phyloP scores from a whole-genome alignment of 1,140 invertebrate species.

The Ganaspis sp. region DNA sequence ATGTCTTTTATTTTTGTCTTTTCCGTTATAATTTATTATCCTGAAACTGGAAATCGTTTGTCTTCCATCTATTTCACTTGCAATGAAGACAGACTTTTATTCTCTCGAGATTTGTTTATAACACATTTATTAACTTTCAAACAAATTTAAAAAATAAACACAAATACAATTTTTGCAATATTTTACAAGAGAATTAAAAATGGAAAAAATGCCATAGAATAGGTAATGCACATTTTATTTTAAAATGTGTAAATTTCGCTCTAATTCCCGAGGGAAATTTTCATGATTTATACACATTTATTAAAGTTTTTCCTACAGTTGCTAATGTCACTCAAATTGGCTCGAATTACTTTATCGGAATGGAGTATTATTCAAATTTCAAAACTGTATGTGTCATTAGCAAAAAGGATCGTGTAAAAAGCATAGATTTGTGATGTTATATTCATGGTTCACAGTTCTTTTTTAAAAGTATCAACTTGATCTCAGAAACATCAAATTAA shows the following conservation, averaged over 20 bases:
- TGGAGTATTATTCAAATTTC: no score
- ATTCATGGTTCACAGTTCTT: no score
- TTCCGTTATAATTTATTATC: conserved; percentile 40
- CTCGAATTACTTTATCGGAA: neutral
- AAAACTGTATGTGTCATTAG: no score
- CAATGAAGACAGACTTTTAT: neutral
- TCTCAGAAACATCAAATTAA: no score
- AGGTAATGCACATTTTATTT: neutral
- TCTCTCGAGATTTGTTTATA: no score
- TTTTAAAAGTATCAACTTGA: no score
- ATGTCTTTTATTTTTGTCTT: neutral
- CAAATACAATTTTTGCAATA: no score
- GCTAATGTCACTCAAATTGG: neutral
- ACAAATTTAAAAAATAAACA: no score
- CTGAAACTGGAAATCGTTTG: neutral
- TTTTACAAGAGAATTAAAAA: no score
- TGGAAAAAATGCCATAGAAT: neutral
- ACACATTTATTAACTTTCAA: neutral
- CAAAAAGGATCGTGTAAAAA: no score
- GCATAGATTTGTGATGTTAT: no score
- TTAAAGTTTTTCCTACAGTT: neutral
- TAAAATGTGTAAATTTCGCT: neutral
- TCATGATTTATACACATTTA: conserved; percentile 14
- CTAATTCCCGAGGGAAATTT: conserved; percentile 11
- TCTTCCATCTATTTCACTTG: neutral